Base-by-base conservation (phyloP, 2,797 vertebrate genomes). In the Hemitrygon akajei region DNA sequence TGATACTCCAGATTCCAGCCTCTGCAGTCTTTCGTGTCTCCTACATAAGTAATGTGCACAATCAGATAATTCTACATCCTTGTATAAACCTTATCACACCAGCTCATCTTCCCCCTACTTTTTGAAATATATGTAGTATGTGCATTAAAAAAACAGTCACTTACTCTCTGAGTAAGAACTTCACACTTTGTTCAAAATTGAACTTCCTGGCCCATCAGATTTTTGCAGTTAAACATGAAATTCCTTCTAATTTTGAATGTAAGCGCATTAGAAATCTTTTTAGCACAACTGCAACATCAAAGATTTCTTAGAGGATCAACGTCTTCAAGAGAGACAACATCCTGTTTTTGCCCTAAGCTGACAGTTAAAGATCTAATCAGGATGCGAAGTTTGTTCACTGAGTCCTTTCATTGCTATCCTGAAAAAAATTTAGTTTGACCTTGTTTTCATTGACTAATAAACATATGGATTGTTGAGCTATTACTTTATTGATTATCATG, bases 271-370 rank as follows among this genome's bases (percentile, higher is more conserved):
- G 63, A n/a, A 34, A 69, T 69, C 60, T 66, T 89, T 89, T 69
- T 89, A 89, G 66, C 60, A 66, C 30, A 91, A 91, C 69, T 91
- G n/a, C 87, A 91, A 63, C 60, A 71, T 91, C 63, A 69, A 69
- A 37, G 87, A 11, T 69, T 6, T 58, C 22, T 3, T 69, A 69
- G 16, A 91, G 69, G n/a, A 69, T 66, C 60, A 66, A 89, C 18
- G 0, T 60, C 14, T 66, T 89, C 5, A 25, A 37, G 0, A 37
- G 63, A 89, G 86, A 37, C n/a, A 66, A n/a, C 60, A 66, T 5
- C 58, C 60, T 34, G 18, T 30, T 22, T 30, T 58, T 60, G 10
- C 30, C 79, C 79, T 81, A 18, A 69, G 66, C 66, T 40, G 16
- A 25, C 34, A 20, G 20, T 47, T 34, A 89, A 30, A 37, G 16